Evolutionary conservation across 2,113 vertebrate genomes (phyloP), one percentile per base, ranked within the genome.

Genomic region (Pipra filicauda): DNA sequence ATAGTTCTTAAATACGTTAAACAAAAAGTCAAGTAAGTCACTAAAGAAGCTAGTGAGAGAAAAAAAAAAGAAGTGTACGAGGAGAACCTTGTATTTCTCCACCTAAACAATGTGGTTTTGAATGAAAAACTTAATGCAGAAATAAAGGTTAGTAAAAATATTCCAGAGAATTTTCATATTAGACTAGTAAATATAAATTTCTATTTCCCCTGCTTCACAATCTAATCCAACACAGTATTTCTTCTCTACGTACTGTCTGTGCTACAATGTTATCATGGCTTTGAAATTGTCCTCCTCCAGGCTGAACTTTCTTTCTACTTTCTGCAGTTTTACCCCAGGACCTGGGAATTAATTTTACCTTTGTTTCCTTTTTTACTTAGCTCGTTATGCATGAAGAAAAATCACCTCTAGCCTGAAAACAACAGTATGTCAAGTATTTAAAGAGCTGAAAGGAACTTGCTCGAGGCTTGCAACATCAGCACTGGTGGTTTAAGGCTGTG

Each of bases 1-100:
- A 55, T 12, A 22, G 7, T 41, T 70, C 24, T 78, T 41, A 48
- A 78, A 27, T 58, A 27, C 19, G 5, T 3, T 22, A 61, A n/a
- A 8, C 6, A 23, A 62, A 79, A 57, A 78, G 44, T 46, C n/a
- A 72, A 49, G 52, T 48, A 27, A 61, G 30, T 72, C 58, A 41
- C n/a, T 46, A 30, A 39, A 19, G 19, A 59, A 59, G 16, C 2
- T 11, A 12, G 9, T 10, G 37, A 33, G 54, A 4, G 31, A 7
- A 3, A 0, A 5, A 0, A 6, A 23, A 46, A 28, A 57, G 20
- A 37, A 6, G 18, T 51, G 11, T 15, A 70, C 8, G 27, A 33
- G 10, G 24, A 71, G 78, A 12, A 85, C 11, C 13, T 44, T 72
- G 15, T 49, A 21, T 78, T 85, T 58, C 24, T 91, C n/a, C 44